Evolutionary conservation across 2,888 invertebrate genomes (phyloP), one percentile per base, ranked within the genome.

Genomic region (Falcaria lacertinaria): DNA sequence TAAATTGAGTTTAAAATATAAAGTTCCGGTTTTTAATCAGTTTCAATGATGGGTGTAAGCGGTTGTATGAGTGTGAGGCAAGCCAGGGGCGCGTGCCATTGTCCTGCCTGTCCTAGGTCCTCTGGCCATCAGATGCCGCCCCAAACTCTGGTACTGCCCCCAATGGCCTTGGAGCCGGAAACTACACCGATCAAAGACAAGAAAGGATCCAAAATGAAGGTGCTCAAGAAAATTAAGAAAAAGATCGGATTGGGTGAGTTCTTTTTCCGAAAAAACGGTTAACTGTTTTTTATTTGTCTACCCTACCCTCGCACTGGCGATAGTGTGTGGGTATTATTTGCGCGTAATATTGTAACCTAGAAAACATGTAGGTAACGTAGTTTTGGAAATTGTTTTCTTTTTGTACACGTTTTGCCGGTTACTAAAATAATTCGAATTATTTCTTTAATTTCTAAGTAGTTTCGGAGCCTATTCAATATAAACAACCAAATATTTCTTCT

Each of bases 181-280:
- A 82, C 74, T 0, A 82, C 85, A n/a, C 83, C 84, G 1, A 82
- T 87, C 0, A 86, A 88, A 66, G 84, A 87, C 54, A 87, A 86
- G 53, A 89, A 89, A 44, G 87, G 88, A 8, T 89, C 89, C 1
- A 96, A 96, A 89, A 96, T 96, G 95, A 96, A 96, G 90, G 94
- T 96, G 50, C 87, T 96, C 52, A 96, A 96, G 91, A 96, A 96
- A 78, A 94, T 96, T 68, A 96, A 96, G 83, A 93, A 93, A 69
- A 95, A 95, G 70, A 96, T 96, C 78, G 96, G 96, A 66, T 84
- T 96, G 80, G 96, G 96, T 96, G 85, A 93, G 96, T 62, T 59
- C 57, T 1, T 35, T 43, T 39, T 25, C 15, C 44, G 33, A 47
- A 35, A n/a, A n/a, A 50, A 47, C 51, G 48, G 48, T 44, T 45